Evolutionary conservation across 2,113 vertebrate species (phyloP).

Genomic region (Hemicordylus capensis): DNA sequence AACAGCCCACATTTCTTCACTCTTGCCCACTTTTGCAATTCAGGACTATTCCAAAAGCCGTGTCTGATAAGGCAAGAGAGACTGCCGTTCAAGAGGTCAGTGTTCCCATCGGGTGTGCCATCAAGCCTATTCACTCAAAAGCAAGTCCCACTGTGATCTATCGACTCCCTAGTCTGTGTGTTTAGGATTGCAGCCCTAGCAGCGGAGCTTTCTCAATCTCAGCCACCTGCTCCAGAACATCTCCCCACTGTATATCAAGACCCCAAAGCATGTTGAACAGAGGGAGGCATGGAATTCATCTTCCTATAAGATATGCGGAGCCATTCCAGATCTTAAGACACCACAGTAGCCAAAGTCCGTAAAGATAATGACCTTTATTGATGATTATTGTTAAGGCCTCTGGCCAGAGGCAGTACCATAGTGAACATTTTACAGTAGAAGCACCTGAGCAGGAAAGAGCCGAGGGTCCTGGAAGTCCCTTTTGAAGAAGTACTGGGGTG

Average conservation of each 20-base stretch:
- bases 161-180: no score
- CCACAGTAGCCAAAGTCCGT: neutral
- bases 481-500: neutral
- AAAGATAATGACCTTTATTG: neutral
- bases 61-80: no score
- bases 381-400: neutral
- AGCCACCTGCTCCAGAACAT: neutral
- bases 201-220: no score
- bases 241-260: no score
- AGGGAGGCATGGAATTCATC: accelerated
- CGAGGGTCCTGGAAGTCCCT: neutral
- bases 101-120: no score
- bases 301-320: neutral
- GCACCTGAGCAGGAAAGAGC: constrained; percentile 3
- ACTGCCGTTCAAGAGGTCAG: no score
- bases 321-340: neutral
- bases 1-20: no score
- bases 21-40: no score
- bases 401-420: neutral
- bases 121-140: no score
- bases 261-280: accelerated
- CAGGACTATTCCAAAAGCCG: no score
- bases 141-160: no score
- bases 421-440: constrained; percentile 9
- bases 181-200: no score